These are phyloP conservation scores for Yponomeuta plumbellus DNA, from an alignment of 2,888 invertebrate species.

Conservation along the genomic window DNA sequence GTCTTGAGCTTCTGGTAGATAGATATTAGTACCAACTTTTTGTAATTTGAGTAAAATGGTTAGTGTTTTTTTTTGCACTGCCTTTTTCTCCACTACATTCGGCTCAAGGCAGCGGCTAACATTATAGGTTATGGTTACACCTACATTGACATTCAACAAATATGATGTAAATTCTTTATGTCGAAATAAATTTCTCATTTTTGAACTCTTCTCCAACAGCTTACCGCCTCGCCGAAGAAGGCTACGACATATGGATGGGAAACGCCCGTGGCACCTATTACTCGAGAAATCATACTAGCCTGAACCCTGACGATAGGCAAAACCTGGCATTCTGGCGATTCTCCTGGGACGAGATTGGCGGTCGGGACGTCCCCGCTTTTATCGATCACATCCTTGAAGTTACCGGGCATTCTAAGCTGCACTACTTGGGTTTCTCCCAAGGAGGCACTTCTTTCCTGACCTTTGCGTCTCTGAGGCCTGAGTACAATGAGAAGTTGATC, in stretches of 20 bases:
- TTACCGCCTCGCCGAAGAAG: conserved; percentile 75
- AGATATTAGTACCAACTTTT: too few species aligned
- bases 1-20: too few species aligned
- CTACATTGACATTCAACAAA: too few species aligned
- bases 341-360: conserved; percentile 55
- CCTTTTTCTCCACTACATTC: too few species aligned
- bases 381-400: conserved; percentile 38
- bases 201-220: conserved; percentile 12
- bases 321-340: conserved; percentile 48
- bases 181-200: too few species aligned
- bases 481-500: conserved; percentile 47
- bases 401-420: conserved; percentile 40
- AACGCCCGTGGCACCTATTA: conserved; percentile 85
- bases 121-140: too few species aligned
- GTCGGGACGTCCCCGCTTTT: conserved; percentile 43
- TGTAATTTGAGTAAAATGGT: too few species aligned
- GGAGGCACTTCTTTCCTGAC: conserved; percentile 55
- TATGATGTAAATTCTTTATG: too few species aligned
- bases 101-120: too few species aligned
- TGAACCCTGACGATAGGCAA: conserved; percentile 35
- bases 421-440: conserved; percentile 60
- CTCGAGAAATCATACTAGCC: conserved; percentile 47
- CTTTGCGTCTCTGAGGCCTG: conserved; percentile 48
- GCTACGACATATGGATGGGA: conserved; percentile 86
- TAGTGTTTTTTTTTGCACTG: too few species aligned